Evolutionary conservation across 2,888 invertebrate species (phyloP).

Genomic region (Eumerus sabulonum): DNA sequence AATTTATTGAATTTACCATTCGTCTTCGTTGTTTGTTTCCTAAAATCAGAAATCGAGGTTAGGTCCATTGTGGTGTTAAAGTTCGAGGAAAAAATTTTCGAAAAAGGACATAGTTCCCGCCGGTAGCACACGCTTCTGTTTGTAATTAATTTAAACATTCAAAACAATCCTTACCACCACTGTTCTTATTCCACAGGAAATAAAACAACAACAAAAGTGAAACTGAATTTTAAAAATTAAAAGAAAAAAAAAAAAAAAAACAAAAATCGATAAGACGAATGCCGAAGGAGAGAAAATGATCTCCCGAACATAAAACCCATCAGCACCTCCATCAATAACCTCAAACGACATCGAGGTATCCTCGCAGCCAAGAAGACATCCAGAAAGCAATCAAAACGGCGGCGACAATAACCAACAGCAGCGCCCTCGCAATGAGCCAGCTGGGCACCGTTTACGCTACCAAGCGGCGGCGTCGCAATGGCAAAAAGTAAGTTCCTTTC

Average conservation of each 20-base stretch:
- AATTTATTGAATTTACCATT: too few relatives aligned
- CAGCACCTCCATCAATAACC: slow-evolving; percentile 2
- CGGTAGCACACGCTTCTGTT: too few relatives aligned
- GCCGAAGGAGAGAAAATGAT: slow-evolving; percentile 39
- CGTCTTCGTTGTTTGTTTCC: too few relatives aligned
- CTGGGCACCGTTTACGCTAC: slow-evolving; percentile 98
- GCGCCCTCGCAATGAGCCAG: slow-evolving; percentile 86
- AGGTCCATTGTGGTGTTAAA: too few relatives aligned
- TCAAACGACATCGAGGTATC: neutral
- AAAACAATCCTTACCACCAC: too few relatives aligned
- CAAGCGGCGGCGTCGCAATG: slow-evolving; percentile 95
- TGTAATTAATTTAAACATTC: too few relatives aligned
- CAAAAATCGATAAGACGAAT: too few relatives aligned
- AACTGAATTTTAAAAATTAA: slow-evolving; percentile 3
- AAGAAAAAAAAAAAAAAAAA: slow-evolving; percentile 5
- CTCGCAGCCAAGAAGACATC: slow-evolving; percentile 23
- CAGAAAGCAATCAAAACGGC: slow-evolving; percentile 75
- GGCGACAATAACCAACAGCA: slow-evolving; percentile 78
- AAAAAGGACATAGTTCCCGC: too few relatives aligned
- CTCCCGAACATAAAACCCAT: slow-evolving; percentile 17
- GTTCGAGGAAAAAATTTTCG: too few relatives aligned
- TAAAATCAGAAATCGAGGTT: too few relatives aligned
- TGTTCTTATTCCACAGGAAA: too few relatives aligned
- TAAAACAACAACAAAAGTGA: neutral
- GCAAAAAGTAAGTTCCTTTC: slow-evolving; percentile 94